These are phyloP conservation scores for Trachelus tabidus DNA, from an alignment of 2,888 invertebrate genomes.

Conservation along the genomic window DNA sequence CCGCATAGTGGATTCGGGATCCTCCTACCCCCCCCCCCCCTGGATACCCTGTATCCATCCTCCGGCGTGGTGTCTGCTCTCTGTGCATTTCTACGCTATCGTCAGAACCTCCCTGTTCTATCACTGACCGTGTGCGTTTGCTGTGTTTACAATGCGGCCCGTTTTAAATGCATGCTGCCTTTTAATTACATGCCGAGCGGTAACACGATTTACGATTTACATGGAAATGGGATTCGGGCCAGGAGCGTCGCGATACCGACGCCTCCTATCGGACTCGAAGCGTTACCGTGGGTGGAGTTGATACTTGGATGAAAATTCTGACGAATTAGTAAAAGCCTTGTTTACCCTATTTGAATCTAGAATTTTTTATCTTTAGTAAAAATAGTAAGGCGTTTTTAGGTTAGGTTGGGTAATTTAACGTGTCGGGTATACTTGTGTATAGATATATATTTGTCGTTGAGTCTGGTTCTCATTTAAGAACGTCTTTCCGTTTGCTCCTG, in stretches of 20 bases:
- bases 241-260: background rate
- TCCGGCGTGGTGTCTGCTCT: background rate
- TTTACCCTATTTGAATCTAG: too few species aligned
- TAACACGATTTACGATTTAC: constrained; percentile 51
- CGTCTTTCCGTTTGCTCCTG: too few species aligned
- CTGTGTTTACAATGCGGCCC: constrained; percentile 12
- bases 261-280: constrained; percentile 10
- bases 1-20: background rate
- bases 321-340: constrained; percentile 14
- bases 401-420: too few species aligned
- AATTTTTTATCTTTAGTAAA: too few species aligned
- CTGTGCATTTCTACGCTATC: constrained; percentile 13
- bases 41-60: too few species aligned
- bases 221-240: constrained; percentile 42
- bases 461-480: too few species aligned
- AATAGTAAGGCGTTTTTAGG: too few species aligned
- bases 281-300: background rate
- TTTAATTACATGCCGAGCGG: constrained; percentile 45
- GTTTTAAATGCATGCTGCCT: constrained; percentile 42
- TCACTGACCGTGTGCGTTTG: background rate
- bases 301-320: constrained; percentile 30
- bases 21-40: too few species aligned
- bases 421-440: too few species aligned
- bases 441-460: too few species aligned
- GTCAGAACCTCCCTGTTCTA: background rate